A percentile compares a stretch with the other conserved stretches of the same genome.
Evolutionary conservation across 2,888 invertebrate genomes (phyloP).

Genomic region (Acanthacorydalis orientalis): DNA sequence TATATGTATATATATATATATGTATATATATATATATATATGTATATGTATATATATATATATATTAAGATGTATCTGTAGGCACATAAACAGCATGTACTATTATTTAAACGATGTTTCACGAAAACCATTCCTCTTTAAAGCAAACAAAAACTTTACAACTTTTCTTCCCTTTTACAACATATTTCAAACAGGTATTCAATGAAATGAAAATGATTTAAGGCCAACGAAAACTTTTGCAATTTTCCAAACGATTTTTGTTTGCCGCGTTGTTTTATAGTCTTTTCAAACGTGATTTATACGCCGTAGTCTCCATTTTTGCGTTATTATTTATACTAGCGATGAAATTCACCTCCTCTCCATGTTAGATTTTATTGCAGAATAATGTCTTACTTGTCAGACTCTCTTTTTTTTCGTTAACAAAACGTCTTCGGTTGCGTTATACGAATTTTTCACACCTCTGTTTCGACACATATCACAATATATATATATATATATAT

Average conservation of each 20-base stretch:
- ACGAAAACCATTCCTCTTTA: neutral
- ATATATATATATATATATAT: no score
- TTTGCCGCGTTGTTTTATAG: constrained; percentile 2
- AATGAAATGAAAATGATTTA: constrained; percentile 6
- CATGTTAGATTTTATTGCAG: no score
- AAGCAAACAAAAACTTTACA: constrained; percentile 1
- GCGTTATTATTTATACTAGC: no score
- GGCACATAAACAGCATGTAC: neutral
- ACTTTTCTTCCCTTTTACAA: neutral
- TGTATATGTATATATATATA: neutral
- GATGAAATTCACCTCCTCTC: no score
- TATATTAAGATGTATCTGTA: neutral
- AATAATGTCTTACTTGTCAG: no score
- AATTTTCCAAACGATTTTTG: constrained; percentile 5
- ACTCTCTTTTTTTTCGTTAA: no score
- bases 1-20: neutral
- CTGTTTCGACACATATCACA: no score
- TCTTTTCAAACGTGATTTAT: constrained; percentile 2
- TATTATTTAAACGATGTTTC: neutral
- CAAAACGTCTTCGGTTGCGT: no score
- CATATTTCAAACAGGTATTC: constrained; percentile 5
- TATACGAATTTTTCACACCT: no score
- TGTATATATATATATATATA: neutral
- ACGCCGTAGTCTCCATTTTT: neutral
- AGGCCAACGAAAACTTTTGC: constrained; percentile 4